Evolutionary conservation across 2,888 invertebrate species (phyloP), one percentile per base, ranked within the genome.

Genomic region (Tipula lateralis): DNA sequence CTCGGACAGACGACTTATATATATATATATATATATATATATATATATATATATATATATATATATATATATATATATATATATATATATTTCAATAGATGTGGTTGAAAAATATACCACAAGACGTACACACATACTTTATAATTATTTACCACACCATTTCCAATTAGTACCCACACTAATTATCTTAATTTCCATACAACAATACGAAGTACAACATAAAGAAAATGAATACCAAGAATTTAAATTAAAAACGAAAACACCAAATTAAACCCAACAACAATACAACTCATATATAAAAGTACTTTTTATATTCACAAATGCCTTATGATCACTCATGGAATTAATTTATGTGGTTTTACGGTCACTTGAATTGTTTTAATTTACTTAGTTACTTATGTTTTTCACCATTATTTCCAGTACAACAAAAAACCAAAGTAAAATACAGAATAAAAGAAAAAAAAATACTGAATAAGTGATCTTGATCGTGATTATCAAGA

Each of bases 271-370:
- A 66, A 66, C 24, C 66, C 66, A 66, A 66, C 66, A 66, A 66
- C 66, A 24, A 66, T 24, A 24, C 66, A 66, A 66, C 24, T 24
- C 24, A 44, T 24, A 66, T 12, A 66, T 24, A 66, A 50, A 50
- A 16, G 44, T 50, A 50, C 4, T 24, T 66, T 66, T 66, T 66
- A 4, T 32, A 13, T 66, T 24, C 19, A 66, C 24, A 24, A 24
- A 66, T 66, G 66, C 66, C 66, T 66, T 66, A 66, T 66, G 24
- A 66, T 66, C 66, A 24, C 66, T 66, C 66, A 66, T 66, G 66
- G 7, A 24, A 66, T 66, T 66, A 66, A 66, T 66, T 66, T 66
- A 66, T 66, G 66, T 24, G 66, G 66, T 66, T 66, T 66, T 66
- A 66, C 66, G 66, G 66, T 66, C 66, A 66, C 66, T 66, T 66